phyloP scores from a whole-genome alignment of 2,113 vertebrate genomes.

The Nasalis larvatus region DNA sequence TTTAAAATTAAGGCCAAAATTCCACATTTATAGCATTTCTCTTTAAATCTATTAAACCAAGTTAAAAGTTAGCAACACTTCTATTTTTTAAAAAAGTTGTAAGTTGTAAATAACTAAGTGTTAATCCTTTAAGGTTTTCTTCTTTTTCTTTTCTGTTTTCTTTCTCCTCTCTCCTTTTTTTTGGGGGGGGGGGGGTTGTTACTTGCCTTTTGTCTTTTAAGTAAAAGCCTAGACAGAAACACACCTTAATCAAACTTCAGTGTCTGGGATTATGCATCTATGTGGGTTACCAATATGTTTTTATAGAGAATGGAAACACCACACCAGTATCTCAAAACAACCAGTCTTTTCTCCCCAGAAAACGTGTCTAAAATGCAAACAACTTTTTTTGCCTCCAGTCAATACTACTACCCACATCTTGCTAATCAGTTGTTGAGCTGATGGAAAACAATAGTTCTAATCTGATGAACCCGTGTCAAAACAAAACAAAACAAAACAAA shows the following conservation, averaged over 20 bases:
- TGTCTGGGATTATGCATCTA: not conserved
- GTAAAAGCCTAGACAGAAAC: not conserved
- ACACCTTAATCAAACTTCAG: not conserved
- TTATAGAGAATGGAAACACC: not conserved
- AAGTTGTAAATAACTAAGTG: slow-evolving; percentile 26
- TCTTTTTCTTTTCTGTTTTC: not conserved
- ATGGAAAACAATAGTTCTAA: not conserved
- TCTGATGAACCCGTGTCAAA: not conserved
- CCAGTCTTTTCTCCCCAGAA: not conserved
- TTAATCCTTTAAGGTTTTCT: not conserved
- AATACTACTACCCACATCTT: not conserved
- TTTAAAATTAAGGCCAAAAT: slow-evolving; percentile 44
- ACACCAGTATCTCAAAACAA: not conserved
- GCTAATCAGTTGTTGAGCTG: not conserved
- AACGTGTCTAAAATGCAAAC: not conserved
- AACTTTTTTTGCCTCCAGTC: not conserved
- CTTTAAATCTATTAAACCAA: slow-evolving; percentile 43
- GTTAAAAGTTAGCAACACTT: not conserved
- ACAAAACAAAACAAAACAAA: not conserved
- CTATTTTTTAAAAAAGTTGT: slow-evolving; percentile 19
- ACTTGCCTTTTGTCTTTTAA: not conserved
- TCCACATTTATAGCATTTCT: not conserved
- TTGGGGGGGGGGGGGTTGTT: not conserved
- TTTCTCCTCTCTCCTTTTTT: not conserved
- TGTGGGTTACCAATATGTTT: not conserved